Percentiles rank a stretch among this genome's conserved stretches.
Evolutionary conservation across 2,113 vertebrate genomes (phyloP).

Genomic region (Cyanoramphus novaezelandiae): DNA sequence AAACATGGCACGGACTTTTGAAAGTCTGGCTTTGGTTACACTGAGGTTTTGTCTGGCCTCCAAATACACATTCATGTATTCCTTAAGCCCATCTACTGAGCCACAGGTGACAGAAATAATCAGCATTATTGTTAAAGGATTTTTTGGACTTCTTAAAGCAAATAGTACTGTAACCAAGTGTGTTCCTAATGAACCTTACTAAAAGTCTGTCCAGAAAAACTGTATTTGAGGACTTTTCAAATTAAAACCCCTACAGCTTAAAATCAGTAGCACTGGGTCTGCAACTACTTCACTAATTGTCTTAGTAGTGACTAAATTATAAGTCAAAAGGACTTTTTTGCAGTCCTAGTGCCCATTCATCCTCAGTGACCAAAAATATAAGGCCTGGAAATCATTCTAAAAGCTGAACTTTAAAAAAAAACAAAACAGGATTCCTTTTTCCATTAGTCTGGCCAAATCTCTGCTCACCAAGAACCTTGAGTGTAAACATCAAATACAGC

Average conservation of each 20-base stretch:
- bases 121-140: background rate
- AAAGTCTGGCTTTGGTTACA: slow-evolving; percentile 23
- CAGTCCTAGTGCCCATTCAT: background rate
- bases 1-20: slow-evolving; percentile 24
- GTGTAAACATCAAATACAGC: background rate
- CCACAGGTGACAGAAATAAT: slow-evolving; percentile 26
- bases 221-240: background rate
- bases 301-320: background rate
- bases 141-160: background rate
- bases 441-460: slow-evolving; percentile 6
- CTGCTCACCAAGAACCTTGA: background rate
- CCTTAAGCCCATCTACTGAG: background rate
- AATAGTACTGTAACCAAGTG: background rate
- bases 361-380: background rate
- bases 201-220: background rate
- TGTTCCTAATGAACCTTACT: background rate
- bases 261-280: background rate
- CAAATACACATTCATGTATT: background rate
- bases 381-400: background rate
- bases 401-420: background rate
- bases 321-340: background rate
- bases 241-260: background rate
- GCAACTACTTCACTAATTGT: background rate
- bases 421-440: background rate
- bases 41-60: slow-evolving; percentile 28